phyloP scores from a whole-genome alignment of 2,888 invertebrate genomes.

The Hymenopus coronatus region DNA sequence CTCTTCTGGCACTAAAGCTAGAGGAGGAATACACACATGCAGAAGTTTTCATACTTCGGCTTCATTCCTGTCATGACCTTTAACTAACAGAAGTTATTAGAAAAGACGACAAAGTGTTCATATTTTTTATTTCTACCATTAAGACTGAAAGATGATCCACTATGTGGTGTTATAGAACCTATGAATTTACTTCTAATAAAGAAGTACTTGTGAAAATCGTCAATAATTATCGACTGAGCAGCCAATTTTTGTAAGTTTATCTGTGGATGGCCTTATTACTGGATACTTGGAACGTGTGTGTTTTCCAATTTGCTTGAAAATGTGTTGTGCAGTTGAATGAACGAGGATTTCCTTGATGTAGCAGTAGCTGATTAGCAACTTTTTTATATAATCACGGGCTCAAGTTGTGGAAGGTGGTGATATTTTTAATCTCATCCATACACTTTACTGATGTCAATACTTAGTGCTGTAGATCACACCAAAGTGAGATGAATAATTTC shows the following conservation, averaged over 20 bases:
- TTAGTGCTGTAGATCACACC: background rate
- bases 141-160: background rate
- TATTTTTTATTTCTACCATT: background rate
- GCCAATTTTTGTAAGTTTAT: background rate
- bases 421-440: background rate
- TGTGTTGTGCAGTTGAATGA: background rate
- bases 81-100: background rate
- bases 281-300: background rate
- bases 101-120: background rate
- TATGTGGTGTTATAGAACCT: background rate
- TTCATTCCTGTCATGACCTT: background rate
- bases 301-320: background rate
- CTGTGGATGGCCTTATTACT: background rate
- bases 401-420: background rate
- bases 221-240: background rate
- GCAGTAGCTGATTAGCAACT: background rate
- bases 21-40: background rate
- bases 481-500: background rate
- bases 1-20: background rate
- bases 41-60: background rate
- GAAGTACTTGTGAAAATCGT: background rate
- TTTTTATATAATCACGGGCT: background rate
- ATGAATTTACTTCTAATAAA: background rate
- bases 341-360: background rate
- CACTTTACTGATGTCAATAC: background rate